phyloP scores from a whole-genome alignment of 2,888 invertebrate genomes.

The Drosophila nigricruria region DNA sequence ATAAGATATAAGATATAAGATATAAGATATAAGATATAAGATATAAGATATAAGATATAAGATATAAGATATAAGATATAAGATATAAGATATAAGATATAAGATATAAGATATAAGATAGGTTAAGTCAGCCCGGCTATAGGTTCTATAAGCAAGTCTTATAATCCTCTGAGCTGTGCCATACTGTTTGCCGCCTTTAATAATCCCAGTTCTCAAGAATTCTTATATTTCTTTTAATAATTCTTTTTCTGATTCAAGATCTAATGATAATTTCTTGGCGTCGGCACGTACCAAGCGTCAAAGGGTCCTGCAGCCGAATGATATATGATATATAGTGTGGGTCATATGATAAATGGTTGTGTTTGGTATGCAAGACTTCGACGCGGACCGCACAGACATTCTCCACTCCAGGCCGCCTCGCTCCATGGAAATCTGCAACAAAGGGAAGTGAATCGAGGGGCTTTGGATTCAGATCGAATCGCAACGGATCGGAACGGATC shows the following conservation, averaged over 20 bases:
- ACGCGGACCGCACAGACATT: conserved; percentile 22
- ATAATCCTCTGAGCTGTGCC: not conserved
- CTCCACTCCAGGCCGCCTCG: not conserved
- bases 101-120: conserved; percentile 8
- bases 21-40: conserved; percentile 5
- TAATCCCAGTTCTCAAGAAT: not conserved
- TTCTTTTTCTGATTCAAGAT: not conserved
- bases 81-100: conserved; percentile 7
- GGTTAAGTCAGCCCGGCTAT: not conserved
- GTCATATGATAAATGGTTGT: conserved; percentile 14
- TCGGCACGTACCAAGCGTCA: conserved; percentile 27
- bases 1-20: conserved; percentile 1
- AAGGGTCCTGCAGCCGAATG: conserved; percentile 13
- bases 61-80: conserved; percentile 6
- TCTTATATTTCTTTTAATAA: not conserved
- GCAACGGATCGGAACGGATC: conserved; percentile 19
- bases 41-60: conserved; percentile 4
- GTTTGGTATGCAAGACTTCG: conserved; percentile 21
- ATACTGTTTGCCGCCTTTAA: not conserved
- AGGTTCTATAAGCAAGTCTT: not conserved
- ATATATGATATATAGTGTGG: conserved; percentile 24
- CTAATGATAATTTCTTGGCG: conserved; percentile 10
- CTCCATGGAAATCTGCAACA: too few species aligned
- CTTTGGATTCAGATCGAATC: conserved; percentile 14
- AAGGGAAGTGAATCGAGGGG: conserved; percentile 6